Conservation (phyloP, 2,797 vertebrate species). For the Ptychadena robeensis region DNA sequence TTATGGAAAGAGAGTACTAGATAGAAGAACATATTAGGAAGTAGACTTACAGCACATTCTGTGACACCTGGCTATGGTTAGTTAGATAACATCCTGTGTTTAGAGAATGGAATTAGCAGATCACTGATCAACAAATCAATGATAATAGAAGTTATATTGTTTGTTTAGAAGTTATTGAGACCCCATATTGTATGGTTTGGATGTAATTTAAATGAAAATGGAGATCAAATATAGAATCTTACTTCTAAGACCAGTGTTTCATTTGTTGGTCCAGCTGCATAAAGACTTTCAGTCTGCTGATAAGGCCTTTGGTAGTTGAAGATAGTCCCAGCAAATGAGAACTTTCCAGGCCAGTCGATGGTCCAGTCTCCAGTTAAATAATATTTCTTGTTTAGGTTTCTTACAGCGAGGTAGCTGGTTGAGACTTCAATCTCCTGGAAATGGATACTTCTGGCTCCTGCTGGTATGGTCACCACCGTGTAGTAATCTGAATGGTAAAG, state of each 20-base stretch:
- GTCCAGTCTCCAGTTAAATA: constrained; percentile 93
- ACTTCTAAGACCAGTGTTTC: constrained; percentile 97
- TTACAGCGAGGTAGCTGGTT: constrained; percentile 89
- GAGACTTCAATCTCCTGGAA: constrained; percentile 87
- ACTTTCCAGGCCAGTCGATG: constrained; percentile 94
- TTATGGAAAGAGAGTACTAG: too few species aligned
- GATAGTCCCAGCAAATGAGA: constrained; percentile 86
- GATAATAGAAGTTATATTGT: too few species aligned
- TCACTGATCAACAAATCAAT: too few species aligned
- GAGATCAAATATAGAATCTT: constrained; percentile 68
- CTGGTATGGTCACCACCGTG: constrained; percentile 84
- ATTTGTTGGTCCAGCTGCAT: constrained; percentile 89
- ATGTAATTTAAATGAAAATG: background rate
- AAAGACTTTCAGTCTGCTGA: constrained; percentile 87
- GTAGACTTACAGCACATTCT: too few species aligned
- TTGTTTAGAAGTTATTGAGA: too few species aligned
- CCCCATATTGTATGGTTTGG: background rate
- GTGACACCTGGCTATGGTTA: too few species aligned
- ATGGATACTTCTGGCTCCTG: constrained; percentile 85
- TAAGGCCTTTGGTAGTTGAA: constrained; percentile 91
- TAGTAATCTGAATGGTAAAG: constrained; percentile 85
- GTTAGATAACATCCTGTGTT: too few species aligned
- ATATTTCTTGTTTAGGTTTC: constrained; percentile 83
- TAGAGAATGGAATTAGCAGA: too few species aligned
- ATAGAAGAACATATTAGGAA: too few species aligned